A percentile compares a stretch with the other conserved stretches of the same genome.
phyloP scores from a whole-genome alignment of 2,888 invertebrate species.

The Rhogogaster chlorosoma region DNA sequence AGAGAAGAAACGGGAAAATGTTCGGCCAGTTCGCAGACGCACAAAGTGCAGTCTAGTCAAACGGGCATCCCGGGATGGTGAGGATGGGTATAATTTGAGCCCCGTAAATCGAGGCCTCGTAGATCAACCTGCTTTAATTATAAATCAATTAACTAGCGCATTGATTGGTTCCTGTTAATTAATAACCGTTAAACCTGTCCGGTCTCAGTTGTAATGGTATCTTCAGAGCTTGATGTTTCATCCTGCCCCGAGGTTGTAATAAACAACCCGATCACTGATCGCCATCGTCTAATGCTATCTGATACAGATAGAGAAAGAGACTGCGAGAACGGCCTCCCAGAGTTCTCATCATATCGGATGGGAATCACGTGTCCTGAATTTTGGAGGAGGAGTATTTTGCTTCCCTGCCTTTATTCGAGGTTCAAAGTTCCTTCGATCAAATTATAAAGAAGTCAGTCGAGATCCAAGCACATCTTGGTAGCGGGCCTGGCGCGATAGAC shows the following conservation, averaged over 20 bases:
- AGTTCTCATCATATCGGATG: neutral
- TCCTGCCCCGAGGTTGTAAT: conserved; percentile 49
- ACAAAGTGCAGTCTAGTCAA: neutral
- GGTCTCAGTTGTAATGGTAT: neutral
- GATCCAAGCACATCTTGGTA: neutral
- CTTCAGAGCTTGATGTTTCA: conserved; percentile 21
- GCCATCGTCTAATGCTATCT: conserved; percentile 50
- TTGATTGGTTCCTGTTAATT: conserved; percentile 51
- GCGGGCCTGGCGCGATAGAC: neutral
- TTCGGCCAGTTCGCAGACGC: neutral
- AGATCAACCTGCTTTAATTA: conserved; percentile 43
- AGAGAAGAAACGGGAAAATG: neutral
- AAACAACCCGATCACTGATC: conserved; percentile 50
- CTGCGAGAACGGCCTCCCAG: neutral
- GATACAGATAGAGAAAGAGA: conserved; percentile 23
- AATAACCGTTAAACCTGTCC: conserved; percentile 51
- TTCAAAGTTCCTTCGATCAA: neutral
- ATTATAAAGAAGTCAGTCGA: neutral
- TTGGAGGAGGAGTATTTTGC: neutral
- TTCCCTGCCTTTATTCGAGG: neutral
- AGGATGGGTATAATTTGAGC: conserved; percentile 25
- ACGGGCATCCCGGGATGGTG: neutral
- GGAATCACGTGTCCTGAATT: neutral
- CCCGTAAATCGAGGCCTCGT: conserved; percentile 27
- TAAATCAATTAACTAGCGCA: conserved; percentile 51